phyloP scores from a whole-genome alignment of 37 sponge, comb jelly and placozoan species.

The Cliona cf. orientalis region DNA sequence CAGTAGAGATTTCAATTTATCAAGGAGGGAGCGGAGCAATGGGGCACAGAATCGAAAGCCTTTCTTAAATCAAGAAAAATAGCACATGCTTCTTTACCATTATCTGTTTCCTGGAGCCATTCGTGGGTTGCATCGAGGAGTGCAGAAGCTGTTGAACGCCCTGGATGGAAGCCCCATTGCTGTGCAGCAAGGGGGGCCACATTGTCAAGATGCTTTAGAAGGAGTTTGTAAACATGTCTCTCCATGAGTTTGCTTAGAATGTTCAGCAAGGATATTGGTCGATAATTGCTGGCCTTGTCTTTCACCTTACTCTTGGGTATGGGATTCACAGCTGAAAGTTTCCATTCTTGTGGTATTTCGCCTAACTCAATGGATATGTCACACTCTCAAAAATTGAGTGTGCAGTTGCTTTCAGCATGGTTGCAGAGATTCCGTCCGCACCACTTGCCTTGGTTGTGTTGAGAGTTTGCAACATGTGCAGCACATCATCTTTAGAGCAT shows the following conservation, averaged over 20 bases:
- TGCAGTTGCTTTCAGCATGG: not conserved
- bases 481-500: too few relatives aligned
- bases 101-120: not conserved
- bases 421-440: not conserved
- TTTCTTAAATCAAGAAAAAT: not conserved
- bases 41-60: constrained; percentile 12
- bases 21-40: not conserved
- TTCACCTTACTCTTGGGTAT: not conserved
- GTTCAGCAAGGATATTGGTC: not conserved
- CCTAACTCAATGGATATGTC: not conserved
- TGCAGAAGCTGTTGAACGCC: constrained; percentile 8
- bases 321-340: not conserved
- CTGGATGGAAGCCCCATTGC: constrained; percentile 2
- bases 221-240: not conserved
- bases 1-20: not conserved
- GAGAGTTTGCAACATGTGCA: too few relatives aligned
- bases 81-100: not conserved
- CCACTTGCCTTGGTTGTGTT: constrained; percentile 8
- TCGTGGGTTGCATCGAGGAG: not conserved
- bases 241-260: not conserved
- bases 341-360: not conserved
- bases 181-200: not conserved
- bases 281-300: not conserved
- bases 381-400: not conserved
- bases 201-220: not conserved